A percentile compares a stretch with the other conserved stretches of the same genome.
Conservation (phyloP, 2,797 vertebrate genomes). For the Megaceryle alcyon region DNA sequence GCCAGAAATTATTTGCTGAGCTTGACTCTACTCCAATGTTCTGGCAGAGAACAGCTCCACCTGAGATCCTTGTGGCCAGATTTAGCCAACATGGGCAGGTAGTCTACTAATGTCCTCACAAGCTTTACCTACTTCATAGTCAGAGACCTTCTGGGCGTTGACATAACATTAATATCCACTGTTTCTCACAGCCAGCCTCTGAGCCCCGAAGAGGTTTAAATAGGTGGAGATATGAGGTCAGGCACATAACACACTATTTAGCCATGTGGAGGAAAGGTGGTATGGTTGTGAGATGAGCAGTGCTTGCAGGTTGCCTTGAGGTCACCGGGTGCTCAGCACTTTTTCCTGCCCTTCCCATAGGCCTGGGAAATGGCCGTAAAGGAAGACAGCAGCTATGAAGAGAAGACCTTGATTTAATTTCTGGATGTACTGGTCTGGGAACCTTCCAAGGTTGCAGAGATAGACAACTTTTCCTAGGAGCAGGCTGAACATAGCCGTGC, state of each 20-base stretch:
- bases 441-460: neutral
- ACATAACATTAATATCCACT: neutral
- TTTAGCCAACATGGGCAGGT: neutral
- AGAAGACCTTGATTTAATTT: neutral
- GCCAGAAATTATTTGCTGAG: neutral
- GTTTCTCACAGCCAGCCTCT: neutral
- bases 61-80: neutral
- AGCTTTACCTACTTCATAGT: neutral
- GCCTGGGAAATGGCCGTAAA: neutral
- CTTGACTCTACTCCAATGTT: neutral
- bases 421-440: neutral
- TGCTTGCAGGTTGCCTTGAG: neutral
- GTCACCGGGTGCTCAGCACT: neutral
- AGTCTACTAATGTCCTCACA: neutral
- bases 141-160: conserved; percentile 31
- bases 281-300: neutral
- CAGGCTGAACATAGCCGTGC: neutral
- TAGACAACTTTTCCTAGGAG: neutral
- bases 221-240: neutral
- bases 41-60: neutral
- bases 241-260: neutral
- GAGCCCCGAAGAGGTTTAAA: neutral
- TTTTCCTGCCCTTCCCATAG: neutral
- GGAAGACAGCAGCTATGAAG: neutral
- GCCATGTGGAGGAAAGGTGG: neutral